These are phyloP conservation scores for Mus spicilegus DNA, from an alignment of 2,113 vertebrate species.

Conservation along the genomic window DNA sequence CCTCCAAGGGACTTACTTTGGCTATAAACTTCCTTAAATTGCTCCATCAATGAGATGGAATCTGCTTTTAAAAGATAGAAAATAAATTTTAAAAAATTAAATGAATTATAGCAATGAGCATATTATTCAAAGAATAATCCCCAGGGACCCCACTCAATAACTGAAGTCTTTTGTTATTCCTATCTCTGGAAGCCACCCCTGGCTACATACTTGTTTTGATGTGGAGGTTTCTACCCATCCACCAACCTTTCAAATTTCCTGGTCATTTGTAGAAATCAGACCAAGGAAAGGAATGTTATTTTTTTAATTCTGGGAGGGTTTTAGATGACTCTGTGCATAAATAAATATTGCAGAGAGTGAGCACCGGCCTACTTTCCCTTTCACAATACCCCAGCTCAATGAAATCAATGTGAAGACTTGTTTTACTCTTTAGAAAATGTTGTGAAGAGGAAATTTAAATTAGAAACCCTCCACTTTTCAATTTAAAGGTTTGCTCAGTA, in stretches of 20 bases:
- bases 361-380: rapidly evolving
- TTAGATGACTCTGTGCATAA: background rate
- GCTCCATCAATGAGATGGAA: background rate
- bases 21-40: background rate
- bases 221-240: background rate
- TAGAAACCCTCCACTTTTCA: background rate
- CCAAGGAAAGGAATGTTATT: background rate
- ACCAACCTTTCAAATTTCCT: background rate
- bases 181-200: background rate
- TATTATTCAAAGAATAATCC: background rate
- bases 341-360: background rate
- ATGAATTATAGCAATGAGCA: background rate
- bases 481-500: background rate
- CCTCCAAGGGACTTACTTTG: background rate
- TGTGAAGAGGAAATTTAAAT: background rate
- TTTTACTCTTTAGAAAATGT: background rate
- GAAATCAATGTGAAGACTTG: background rate
- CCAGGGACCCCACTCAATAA: background rate
- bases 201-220: background rate
- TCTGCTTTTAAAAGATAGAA: background rate
- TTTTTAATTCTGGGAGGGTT: background rate
- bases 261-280: background rate
- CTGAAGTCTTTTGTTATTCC: background rate
- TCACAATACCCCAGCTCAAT: background rate
- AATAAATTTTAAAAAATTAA: conserved; percentile 42